Evolutionary conservation across 2,113 vertebrate species (phyloP).

Genomic region (Daphoenositta chrysoptera): DNA sequence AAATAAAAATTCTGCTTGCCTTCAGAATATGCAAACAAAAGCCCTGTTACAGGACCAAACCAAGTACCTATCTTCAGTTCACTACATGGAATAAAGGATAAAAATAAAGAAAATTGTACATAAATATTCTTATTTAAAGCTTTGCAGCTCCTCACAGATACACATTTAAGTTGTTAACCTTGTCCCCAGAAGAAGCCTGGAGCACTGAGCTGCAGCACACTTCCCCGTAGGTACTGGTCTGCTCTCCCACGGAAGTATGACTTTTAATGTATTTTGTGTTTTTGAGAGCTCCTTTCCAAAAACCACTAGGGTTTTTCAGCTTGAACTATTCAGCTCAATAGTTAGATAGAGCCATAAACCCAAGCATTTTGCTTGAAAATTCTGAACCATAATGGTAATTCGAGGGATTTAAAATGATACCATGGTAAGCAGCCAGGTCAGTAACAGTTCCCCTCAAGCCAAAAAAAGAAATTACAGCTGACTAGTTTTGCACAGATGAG

Average conservation of each 20-base stretch:
- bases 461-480: neutral
- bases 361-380: neutral
- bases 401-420: neutral
- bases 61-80: neutral
- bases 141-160: neutral
- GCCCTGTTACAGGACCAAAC: neutral
- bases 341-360: neutral
- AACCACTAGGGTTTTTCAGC: constrained; percentile 10
- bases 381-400: neutral
- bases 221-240: neutral
- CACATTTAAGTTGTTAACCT: rapidly evolving
- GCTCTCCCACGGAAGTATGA: neutral
- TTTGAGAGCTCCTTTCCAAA: neutral
- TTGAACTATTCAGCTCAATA: constrained; percentile 9
- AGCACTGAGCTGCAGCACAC: neutral
- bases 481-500: neutral
- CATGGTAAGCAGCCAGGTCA: neutral
- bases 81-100: neutral
- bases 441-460: neutral
- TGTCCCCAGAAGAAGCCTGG: neutral
- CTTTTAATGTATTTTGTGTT: neutral
- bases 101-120: neutral
- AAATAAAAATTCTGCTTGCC: neutral
- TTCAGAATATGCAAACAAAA: neutral
- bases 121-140: neutral